These are phyloP conservation scores for Ovis canadensis DNA, from an alignment of 2,113 vertebrate species.

Conservation along the genomic window DNA sequence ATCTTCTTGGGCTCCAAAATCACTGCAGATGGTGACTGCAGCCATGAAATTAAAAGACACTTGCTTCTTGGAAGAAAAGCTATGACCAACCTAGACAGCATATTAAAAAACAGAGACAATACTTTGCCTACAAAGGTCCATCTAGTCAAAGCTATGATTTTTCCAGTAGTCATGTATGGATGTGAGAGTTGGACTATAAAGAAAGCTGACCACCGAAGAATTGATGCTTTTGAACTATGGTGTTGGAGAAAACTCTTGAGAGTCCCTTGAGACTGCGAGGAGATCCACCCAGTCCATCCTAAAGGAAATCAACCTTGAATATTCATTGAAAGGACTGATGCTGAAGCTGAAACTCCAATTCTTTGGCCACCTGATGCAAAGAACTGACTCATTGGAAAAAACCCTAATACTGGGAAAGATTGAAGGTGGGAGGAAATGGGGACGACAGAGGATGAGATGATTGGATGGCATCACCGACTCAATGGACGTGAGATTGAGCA, in stretches of 20 bases:
- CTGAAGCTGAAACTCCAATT: neutral
- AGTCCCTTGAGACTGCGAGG: no score
- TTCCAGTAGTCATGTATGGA: neutral
- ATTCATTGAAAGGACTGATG: neutral
- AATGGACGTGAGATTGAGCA: neutral
- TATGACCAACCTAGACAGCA: neutral
- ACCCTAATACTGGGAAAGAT: no score
- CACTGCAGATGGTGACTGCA: neutral
- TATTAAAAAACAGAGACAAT: neutral
- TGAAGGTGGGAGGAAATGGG: neutral
- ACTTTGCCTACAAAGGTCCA: neutral
- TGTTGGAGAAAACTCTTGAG: no score
- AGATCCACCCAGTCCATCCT: neutral
- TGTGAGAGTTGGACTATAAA: neutral
- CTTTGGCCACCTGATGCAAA: neutral
- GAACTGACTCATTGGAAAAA: neutral
- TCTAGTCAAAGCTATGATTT: neutral
- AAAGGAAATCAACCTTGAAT: neutral
- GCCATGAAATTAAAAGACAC: neutral
- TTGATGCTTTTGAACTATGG: neutral
- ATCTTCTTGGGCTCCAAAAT: neutral
- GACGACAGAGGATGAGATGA: neutral
- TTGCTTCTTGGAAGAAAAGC: neutral
- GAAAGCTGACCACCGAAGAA: neutral
- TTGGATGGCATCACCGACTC: neutral